Evolutionary conservation across 2,113 vertebrate species (phyloP), one percentile per base, ranked within the genome.

Genomic region (Pseudonaja textilis): DNA sequence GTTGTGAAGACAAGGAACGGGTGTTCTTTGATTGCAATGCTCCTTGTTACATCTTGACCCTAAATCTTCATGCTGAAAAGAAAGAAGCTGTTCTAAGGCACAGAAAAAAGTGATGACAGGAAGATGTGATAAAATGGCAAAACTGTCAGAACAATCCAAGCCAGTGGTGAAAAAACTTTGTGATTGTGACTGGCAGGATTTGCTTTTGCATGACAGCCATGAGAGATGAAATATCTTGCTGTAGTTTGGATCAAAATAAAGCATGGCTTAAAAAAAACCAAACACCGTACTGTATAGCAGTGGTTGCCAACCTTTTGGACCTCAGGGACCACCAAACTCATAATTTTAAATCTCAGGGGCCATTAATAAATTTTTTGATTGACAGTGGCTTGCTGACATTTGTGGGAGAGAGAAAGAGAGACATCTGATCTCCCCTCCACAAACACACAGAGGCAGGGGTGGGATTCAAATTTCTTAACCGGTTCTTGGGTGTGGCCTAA

Each of bases 61-160:
- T 22, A 52, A 29, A 45, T 92, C 88, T n/a, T 93, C 2, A 90
- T 0, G 1, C 59, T 14, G 89, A 93, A 92, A 93, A 90, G 89
- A 23, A 64, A 93, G 34, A 95, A 54, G 59, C 29, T 94, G 92
- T 57, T 93, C 95, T 85, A 29, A 89, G 89, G 87, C 39, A 85
- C 93, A 86, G 89, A 50, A 93, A 57, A 74, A 85, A 52, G 89
- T 93, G 88, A 91, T 93, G 93, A 93, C 92, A 94, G 91, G 56
- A 93, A 94, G 93, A 95, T 95, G 92, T 90, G 91, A 96, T 50
- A 55, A 93, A 95, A 93, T 93, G 94, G 94, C 92, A 95, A 91
- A 97, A 93, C 95, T 97, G 97, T 96, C 96, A 96, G 87, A 91
- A 91, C 93, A 93, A 96, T 96, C 61, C 91, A 0, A 1, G 91